These are phyloP conservation scores for Sarcophaga subvicina DNA, from an alignment of 2,888 invertebrate species.

Conservation along the genomic window DNA sequence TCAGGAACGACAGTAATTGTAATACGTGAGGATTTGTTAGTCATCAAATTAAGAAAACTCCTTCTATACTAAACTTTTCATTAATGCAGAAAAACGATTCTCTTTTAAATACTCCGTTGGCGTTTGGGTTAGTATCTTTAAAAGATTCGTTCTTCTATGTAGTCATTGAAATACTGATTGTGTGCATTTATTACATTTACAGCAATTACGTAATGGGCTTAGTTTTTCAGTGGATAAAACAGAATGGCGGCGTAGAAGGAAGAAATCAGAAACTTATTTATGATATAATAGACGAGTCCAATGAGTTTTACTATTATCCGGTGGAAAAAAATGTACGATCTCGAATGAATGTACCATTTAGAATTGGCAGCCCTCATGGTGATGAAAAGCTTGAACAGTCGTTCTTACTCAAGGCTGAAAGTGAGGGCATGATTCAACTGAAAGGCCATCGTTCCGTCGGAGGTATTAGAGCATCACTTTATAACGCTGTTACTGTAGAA, in stretches of 20 bases:
- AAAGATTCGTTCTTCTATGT: too few relatives aligned
- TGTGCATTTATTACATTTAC: constrained; percentile 70
- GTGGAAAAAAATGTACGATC: constrained; percentile 89
- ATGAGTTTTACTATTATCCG: constrained; percentile 92
- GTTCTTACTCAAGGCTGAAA: constrained; percentile 92
- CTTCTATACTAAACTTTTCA: constrained; percentile 93
- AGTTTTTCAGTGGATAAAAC: constrained; percentile 96
- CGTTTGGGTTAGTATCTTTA: constrained; percentile 89
- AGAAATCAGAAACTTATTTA: constrained; percentile 95
- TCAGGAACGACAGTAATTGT: too few relatives aligned
- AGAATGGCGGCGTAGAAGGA: constrained; percentile 90
- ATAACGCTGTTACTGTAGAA: constrained; percentile 80
- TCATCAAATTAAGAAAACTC: constrained; percentile 83
- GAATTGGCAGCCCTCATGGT: constrained; percentile 87
- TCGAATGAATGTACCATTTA: constrained; percentile 95
- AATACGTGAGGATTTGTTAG: too few relatives aligned
- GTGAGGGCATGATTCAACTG: constrained; percentile 90
- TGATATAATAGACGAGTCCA: constrained; percentile 90
- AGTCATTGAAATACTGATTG: neutral
- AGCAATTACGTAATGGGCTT: constrained; percentile 96
- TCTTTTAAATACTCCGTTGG: constrained; percentile 97
- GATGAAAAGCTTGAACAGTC: constrained; percentile 91
- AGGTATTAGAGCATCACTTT: constrained; percentile 85
- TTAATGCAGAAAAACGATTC: constrained; percentile 92
- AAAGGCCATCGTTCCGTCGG: constrained; percentile 98